Percentiles rank a stretch among this genome's conserved stretches.
Conservation (phyloP, 2,113 vertebrate genomes). For the Potamarius usumacintae region DNA sequence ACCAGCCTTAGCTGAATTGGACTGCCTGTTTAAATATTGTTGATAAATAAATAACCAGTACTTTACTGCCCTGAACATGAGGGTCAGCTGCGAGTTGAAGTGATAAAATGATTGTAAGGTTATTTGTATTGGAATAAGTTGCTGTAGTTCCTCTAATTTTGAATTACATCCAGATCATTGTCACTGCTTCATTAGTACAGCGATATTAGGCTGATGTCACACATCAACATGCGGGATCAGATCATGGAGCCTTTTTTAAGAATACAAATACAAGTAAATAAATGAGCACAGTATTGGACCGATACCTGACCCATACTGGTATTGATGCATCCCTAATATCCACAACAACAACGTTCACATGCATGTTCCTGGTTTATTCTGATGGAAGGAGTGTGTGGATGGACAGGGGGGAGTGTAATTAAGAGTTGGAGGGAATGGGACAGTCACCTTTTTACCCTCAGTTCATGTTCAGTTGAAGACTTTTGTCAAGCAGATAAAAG, state of each 20-base stretch:
- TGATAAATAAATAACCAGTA: neutral
- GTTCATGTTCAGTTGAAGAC: neutral
- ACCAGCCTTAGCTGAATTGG: too few species aligned
- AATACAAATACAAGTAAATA: neutral
- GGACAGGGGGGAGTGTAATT: neutral
- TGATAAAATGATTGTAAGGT: neutral
- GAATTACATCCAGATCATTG: neutral
- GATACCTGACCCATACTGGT: neutral
- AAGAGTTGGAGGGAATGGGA: neutral
- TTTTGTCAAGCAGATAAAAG: neutral
- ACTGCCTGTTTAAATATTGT: too few species aligned
- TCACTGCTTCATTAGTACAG: neutral
- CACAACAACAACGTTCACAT: neutral
- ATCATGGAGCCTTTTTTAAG: neutral
- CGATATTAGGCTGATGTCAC: neutral
- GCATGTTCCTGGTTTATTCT: neutral
- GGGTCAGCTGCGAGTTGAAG: neutral
- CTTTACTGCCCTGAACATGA: neutral
- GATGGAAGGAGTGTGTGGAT: neutral
- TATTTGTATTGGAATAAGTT: neutral
- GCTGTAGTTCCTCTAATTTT: neutral
- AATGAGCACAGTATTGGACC: neutral
- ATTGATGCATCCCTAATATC: neutral
- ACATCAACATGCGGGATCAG: neutral
- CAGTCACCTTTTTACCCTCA: neutral